Conservation (phyloP, 2,888 invertebrate genomes). For the Blera fallax region DNA sequence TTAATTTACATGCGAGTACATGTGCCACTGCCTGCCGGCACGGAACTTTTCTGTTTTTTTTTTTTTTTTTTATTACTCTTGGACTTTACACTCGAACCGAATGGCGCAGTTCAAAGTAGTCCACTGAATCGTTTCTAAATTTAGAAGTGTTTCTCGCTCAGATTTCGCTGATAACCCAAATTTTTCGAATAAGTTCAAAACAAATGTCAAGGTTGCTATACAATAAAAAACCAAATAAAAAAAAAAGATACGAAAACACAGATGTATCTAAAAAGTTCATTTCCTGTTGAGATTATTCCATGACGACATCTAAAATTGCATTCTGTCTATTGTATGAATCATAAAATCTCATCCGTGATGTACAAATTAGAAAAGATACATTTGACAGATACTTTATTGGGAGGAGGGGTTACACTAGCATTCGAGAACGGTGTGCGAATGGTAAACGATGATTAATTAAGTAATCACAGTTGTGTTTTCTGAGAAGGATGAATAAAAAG, state of each 20-base stretch:
- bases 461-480: constrained; percentile 15
- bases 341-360: not conserved
- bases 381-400: not conserved
- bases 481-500: not conserved
- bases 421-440: not conserved
- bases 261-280: constrained; percentile 5
- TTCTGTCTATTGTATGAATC: constrained; percentile 2
- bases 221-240: not conserved
- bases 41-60: not conserved
- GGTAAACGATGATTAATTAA: constrained; percentile 40
- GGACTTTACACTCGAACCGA: constrained; percentile 3
- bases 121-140: constrained; percentile 44
- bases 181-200: constrained; percentile 7
- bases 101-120: not conserved
- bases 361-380: not conserved
- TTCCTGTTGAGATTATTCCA: constrained; percentile 14
- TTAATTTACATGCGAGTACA: constrained; percentile 26
- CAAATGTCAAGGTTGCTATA: constrained; percentile 44
- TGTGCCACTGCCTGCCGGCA: constrained; percentile 13
- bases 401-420: not conserved
- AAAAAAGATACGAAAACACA: too few relatives aligned
- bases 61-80: not conserved
- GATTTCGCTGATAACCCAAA: constrained; percentile 48
- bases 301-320: not conserved
- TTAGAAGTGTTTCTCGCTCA: constrained; percentile 40